A percentile compares a stretch with the other conserved stretches of the same genome.
Conservation (phyloP, 2,113 vertebrate genomes). For the Ctenomys sociabilis region DNA sequence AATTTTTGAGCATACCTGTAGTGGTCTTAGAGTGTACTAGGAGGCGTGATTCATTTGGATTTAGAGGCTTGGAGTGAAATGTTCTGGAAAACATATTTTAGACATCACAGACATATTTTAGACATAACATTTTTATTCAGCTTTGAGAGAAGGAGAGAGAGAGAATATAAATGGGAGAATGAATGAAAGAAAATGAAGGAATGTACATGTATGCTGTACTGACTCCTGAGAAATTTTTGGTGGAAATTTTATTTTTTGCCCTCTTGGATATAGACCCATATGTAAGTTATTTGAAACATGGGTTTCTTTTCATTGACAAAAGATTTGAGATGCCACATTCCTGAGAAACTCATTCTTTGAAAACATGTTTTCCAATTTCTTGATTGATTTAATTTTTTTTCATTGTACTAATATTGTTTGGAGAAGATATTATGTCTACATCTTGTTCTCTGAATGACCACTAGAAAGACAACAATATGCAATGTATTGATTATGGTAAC, state of each 20-base stretch:
- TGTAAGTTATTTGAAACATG: background rate
- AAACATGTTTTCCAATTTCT: conserved; percentile 18
- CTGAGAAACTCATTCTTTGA: background rate
- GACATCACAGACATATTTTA: background rate
- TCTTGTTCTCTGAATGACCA: no score
- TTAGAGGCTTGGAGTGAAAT: background rate
- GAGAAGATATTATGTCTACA: no score
- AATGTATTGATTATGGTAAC: no score
- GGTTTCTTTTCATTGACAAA: conserved; percentile 39
- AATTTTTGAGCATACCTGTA: conserved; percentile 50
- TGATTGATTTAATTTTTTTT: background rate
- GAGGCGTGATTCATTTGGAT: background rate
- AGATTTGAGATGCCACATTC: background rate
- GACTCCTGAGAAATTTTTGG: background rate
- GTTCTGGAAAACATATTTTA: background rate
- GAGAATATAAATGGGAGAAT: background rate
- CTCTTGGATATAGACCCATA: background rate
- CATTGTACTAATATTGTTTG: no score
- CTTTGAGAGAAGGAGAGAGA: background rate
- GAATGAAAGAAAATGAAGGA: background rate
- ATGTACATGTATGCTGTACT: background rate
- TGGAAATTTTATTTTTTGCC: background rate
- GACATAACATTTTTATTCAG: conserved; percentile 28
- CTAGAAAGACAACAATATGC: no score
- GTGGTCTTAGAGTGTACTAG: background rate